phyloP scores from a whole-genome alignment of 2,797 vertebrate species.

The Thaleichthys pacificus region DNA sequence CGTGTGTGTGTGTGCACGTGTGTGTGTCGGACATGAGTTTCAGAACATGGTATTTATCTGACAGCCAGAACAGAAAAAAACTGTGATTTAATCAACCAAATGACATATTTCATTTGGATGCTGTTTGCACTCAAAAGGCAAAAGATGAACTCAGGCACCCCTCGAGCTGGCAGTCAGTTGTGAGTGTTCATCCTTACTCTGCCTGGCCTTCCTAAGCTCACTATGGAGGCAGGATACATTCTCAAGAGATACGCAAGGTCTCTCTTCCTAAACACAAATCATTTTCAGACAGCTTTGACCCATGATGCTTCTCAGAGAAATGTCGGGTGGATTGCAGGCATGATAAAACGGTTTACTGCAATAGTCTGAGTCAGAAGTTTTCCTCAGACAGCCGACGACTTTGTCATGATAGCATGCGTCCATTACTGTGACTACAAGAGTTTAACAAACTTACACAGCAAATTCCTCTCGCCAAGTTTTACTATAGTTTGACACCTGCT shows the following conservation, averaged over 20 bases:
- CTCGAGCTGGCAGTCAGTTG: slow-evolving; percentile 51
- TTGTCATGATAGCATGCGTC: no score
- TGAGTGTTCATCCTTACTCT: slow-evolving; percentile 18
- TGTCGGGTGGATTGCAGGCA: no score
- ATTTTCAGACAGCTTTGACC: no score
- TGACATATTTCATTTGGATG: slow-evolving; percentile 58
- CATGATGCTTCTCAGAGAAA: no score
- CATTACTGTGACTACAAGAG: no score
- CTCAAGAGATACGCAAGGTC: background rate
- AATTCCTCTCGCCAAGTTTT: no score
- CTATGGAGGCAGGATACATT: slow-evolving; percentile 13
- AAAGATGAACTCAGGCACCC: slow-evolving; percentile 64
- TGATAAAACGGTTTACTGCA: no score
- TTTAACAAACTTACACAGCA: no score
- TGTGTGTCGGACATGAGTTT: slow-evolving; percentile 46
- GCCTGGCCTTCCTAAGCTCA: slow-evolving; percentile 28
- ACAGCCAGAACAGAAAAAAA: slow-evolving; percentile 46
- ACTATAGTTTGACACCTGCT: no score
- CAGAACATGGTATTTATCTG: slow-evolving; percentile 59
- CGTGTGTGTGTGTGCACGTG: background rate
- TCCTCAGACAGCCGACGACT: no score
- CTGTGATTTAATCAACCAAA: slow-evolving; percentile 52
- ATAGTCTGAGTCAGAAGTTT: no score
- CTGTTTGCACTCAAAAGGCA: slow-evolving; percentile 56
- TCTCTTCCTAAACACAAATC: no score